A percentile compares a stretch with the other conserved stretches of the same genome.
phyloP scores from a whole-genome alignment of 2,797 vertebrate genomes.

The Gadopsis marmoratus region DNA sequence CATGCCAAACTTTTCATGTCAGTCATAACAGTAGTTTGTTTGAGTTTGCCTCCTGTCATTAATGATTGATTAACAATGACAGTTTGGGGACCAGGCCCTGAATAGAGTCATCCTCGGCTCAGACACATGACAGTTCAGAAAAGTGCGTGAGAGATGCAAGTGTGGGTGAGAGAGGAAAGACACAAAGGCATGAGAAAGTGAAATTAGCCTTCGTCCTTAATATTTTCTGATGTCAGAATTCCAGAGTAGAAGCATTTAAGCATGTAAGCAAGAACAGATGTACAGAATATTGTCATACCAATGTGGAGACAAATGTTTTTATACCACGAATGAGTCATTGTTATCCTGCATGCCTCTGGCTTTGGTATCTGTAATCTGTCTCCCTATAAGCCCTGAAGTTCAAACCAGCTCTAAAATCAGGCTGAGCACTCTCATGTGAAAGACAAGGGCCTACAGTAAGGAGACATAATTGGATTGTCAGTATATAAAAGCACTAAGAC shows the following conservation, averaged over 20 bases:
- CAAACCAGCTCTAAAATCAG: slow-evolving; percentile 44
- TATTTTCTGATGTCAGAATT: slow-evolving; percentile 37
- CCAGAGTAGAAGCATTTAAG: slow-evolving; percentile 15
- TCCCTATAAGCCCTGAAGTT: slow-evolving; percentile 54
- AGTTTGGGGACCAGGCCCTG: slow-evolving; percentile 48
- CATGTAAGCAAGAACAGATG: slow-evolving; percentile 22
- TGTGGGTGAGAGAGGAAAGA: slow-evolving; percentile 12
- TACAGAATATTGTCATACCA: slow-evolving; percentile 11
- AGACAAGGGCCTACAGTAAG: slow-evolving; percentile 36
- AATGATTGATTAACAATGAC: slow-evolving; percentile 69
- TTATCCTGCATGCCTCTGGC: slow-evolving; percentile 43
- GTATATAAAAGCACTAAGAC: slow-evolving; percentile 17
- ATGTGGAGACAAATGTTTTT: slow-evolving; percentile 36
- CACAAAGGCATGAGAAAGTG: neutral
- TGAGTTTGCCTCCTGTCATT: slow-evolving; percentile 56
- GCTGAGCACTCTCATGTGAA: slow-evolving; percentile 9
- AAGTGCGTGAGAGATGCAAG: slow-evolving; percentile 10
- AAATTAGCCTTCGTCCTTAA: neutral
- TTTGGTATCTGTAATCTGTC: slow-evolving; percentile 40
- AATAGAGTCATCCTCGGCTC: slow-evolving; percentile 36
- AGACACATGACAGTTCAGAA: slow-evolving; percentile 41
- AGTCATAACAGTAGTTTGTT: slow-evolving; percentile 37
- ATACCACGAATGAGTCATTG: slow-evolving; percentile 44
- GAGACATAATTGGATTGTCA: slow-evolving; percentile 47
- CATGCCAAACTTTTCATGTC: slow-evolving; percentile 56